Percentiles rank a stretch among this genome's conserved stretches.
Conservation (phyloP, 2,113 vertebrate species). For the Phoxinus phoxinus region DNA sequence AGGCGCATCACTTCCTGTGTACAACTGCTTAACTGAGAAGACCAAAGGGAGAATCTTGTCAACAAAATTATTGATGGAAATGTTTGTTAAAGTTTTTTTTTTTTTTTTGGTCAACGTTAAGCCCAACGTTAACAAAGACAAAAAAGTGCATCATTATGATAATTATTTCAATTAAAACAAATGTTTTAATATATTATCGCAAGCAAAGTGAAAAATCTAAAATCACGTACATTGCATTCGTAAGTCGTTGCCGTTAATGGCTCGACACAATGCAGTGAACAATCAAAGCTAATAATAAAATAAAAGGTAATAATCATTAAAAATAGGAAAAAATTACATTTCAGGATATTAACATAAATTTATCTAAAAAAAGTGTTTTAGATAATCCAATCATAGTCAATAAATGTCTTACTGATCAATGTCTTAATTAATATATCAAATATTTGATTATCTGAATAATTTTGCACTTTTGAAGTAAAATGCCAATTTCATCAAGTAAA, state of each 20-base stretch:
- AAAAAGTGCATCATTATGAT: neutral
- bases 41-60: neutral
- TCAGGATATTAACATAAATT: neutral
- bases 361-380: neutral
- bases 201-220: neutral
- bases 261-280: too few species aligned
- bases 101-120: too few species aligned
- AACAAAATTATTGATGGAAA: neutral
- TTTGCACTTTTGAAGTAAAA: neutral
- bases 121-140: neutral
- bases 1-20: slow-evolving; percentile 7
- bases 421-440: neutral
- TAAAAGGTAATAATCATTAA: too few species aligned
- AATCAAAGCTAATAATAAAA: too few species aligned
- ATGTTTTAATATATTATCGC: neutral
- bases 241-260: too few species aligned
- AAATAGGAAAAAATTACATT: neutral
- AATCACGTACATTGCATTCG: too few species aligned
- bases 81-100: neutral
- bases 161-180: neutral
- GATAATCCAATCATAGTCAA: neutral
- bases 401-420: neutral
- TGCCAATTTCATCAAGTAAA: neutral
- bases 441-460: neutral
- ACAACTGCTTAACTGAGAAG: neutral